These are phyloP conservation scores for Protaetia brevitarsis DNA, from an alignment of 1,140 invertebrate genomes.

Conservation along the genomic window DNA sequence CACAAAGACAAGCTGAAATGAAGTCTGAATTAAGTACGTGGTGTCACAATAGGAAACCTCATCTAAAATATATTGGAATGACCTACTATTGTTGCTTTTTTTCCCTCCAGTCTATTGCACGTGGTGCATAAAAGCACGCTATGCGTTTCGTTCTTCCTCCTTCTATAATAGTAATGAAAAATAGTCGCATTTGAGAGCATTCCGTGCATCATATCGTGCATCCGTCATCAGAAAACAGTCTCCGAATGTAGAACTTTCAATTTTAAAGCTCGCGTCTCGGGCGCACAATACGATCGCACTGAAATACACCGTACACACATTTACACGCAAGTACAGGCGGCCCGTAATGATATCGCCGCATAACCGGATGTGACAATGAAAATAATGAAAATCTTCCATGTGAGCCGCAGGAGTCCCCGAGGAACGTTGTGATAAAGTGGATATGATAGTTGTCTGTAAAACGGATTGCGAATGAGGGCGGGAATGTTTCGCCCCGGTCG, in stretches of 20 bases:
- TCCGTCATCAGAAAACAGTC: not conserved
- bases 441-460: conserved; percentile 20
- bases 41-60: too few relatives aligned
- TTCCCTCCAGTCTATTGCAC: too few relatives aligned
- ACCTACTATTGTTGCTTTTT: too few relatives aligned
- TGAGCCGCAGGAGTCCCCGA: conserved; percentile 14
- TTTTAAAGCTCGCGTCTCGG: not conserved
- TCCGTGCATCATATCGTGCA: not conserved
- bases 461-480: conserved; percentile 14
- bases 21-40: too few relatives aligned
- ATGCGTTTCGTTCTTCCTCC: not conserved
- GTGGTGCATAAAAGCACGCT: not conserved
- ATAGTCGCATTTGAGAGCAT: not conserved
- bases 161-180: not conserved
- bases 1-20: too few relatives aligned
- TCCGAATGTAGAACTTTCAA: not conserved
- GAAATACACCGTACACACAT: not conserved
- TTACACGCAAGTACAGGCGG: not conserved
- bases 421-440: conserved; percentile 22
- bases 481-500: not conserved
- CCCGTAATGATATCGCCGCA: not conserved
- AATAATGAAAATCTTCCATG: conserved; percentile 22
- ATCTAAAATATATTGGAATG: too few relatives aligned
- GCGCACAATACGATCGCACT: not conserved
- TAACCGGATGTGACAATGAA: conserved; percentile 24